Conservation (phyloP, 2,888 invertebrate genomes). For the Nomada ruficornis region DNA sequence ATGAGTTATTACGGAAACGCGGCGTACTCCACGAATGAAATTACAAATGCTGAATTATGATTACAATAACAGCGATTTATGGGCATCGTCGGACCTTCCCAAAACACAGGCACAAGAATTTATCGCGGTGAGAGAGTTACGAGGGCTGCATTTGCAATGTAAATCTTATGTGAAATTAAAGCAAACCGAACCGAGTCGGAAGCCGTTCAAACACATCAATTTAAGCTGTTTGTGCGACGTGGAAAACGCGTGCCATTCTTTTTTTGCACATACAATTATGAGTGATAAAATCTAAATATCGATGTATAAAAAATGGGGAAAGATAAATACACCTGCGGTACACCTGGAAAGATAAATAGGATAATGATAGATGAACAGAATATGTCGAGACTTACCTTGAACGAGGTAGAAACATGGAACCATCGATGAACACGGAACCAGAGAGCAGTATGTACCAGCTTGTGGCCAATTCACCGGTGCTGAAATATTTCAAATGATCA, state of each 20-base stretch:
- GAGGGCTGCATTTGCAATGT: conserved; percentile 33
- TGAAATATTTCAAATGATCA: conserved; percentile 81
- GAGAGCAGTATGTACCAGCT: conserved; percentile 94
- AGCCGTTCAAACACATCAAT: conserved; percentile 18
- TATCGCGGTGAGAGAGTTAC: conserved; percentile 14
- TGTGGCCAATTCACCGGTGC: conserved; percentile 91
- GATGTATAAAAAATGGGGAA: neutral
- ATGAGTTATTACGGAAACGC: conserved; percentile 18
- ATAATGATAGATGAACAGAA: neutral
- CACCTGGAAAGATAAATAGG: neutral
- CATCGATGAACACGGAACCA: conserved; percentile 94
- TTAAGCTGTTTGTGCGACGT: neutral
- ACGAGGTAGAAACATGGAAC: conserved; percentile 93
- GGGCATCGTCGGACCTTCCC: neutral
- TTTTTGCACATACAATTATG: neutral
- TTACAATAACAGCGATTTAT: conserved; percentile 25
- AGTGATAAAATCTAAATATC: neutral
- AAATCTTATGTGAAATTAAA: conserved; percentile 33
- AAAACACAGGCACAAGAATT: conserved; percentile 17
- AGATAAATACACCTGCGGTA: too few species aligned
- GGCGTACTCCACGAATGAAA: conserved; percentile 3
- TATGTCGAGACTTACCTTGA: conserved; percentile 86
- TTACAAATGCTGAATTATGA: conserved; percentile 19
- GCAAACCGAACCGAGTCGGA: conserved; percentile 4
- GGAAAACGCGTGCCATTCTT: neutral